These are phyloP conservation scores for Hydrocynus forskahlii DNA, from an alignment of 2,797 vertebrate genomes.

Conservation along the genomic window DNA sequence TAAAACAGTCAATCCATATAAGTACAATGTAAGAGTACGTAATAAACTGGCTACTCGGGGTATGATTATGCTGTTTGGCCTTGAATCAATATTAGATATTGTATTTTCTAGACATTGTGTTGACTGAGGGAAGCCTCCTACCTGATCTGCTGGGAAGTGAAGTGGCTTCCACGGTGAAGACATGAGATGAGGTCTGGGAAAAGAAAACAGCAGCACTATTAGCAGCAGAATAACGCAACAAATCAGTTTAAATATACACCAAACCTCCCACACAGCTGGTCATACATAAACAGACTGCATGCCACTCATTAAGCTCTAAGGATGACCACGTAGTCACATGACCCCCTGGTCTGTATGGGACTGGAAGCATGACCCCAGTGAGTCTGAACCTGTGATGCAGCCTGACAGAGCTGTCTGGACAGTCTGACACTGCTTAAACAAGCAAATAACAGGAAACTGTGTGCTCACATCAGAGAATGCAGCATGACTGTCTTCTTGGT, in stretches of 20 bases:
- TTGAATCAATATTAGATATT: background rate
- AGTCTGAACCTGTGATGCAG: slow-evolving; percentile 64
- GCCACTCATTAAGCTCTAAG: slow-evolving; percentile 21
- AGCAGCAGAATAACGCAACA: background rate
- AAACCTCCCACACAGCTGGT: slow-evolving; percentile 26
- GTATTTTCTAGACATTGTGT: background rate
- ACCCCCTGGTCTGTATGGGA: slow-evolving; percentile 21
- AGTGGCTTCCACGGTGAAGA: slow-evolving; percentile 85
- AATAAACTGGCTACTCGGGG: background rate
- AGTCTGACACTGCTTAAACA: slow-evolving; percentile 68
- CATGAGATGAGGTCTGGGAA: slow-evolving; percentile 85
- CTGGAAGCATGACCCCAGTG: slow-evolving; percentile 43
- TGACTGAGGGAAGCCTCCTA: slow-evolving; percentile 61
- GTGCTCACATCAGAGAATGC: slow-evolving; percentile 43
- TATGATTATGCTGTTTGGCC: background rate
- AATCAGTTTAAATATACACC: slow-evolving; percentile 30
- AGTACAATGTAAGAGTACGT: background rate
- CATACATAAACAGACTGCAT: slow-evolving; percentile 48
- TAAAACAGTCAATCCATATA: background rate
- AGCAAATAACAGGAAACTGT: slow-evolving; percentile 73
- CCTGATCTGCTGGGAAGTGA: slow-evolving; percentile 76
- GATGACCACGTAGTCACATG: background rate
- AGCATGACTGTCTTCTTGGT: background rate
- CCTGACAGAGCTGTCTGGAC: slow-evolving; percentile 63
- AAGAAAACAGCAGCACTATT: slow-evolving; percentile 8